A percentile compares a stretch with the other conserved stretches of the same genome.
Conservation (phyloP, 1,140 invertebrate genomes). For the Philaenus spumarius region DNA sequence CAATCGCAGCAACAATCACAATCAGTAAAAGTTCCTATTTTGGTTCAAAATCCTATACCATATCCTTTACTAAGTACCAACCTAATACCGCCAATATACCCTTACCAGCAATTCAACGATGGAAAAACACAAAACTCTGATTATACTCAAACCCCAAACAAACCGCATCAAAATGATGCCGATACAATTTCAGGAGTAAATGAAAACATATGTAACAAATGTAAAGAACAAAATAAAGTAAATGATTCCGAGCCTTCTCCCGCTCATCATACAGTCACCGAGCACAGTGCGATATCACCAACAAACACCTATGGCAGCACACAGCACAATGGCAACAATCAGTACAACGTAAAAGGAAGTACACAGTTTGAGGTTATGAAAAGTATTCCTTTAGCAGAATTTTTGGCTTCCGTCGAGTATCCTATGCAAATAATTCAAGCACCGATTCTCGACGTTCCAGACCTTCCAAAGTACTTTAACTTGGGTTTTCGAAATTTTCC, state of each 20-base stretch:
- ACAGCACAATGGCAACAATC: neutral
- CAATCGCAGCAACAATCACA: neutral
- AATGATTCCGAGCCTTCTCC: slow-evolving; percentile 14
- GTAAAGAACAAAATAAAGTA: neutral
- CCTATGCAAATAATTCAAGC: slow-evolving; percentile 32
- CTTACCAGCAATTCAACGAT: slow-evolving; percentile 8
- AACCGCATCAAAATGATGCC: neutral
- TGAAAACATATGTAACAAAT: slow-evolving; percentile 1
- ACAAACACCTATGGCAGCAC: neutral
- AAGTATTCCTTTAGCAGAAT: slow-evolving; percentile 31
- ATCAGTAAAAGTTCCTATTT: neutral
- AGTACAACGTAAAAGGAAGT: neutral
- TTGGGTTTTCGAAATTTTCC: slow-evolving; percentile 22
- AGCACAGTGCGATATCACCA: neutral
- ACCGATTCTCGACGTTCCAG: slow-evolving; percentile 27
- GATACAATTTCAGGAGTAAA: neutral
- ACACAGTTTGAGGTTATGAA: slow-evolving; percentile 16
- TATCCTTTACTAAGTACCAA: slow-evolving; percentile 12
- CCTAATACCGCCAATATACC: slow-evolving; percentile 3
- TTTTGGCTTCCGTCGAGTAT: slow-evolving; percentile 31
- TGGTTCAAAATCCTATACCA: slow-evolving; percentile 10
- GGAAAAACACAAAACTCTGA: neutral
- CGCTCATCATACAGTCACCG: slow-evolving; percentile 11
- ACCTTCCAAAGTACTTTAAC: slow-evolving; percentile 25
- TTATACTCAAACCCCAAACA: slow-evolving; percentile 2